A percentile compares a stretch with the other conserved stretches of the same genome.
Evolutionary conservation across 2,797 vertebrate genomes (phyloP).

Genomic region (Danio choprae): DNA sequence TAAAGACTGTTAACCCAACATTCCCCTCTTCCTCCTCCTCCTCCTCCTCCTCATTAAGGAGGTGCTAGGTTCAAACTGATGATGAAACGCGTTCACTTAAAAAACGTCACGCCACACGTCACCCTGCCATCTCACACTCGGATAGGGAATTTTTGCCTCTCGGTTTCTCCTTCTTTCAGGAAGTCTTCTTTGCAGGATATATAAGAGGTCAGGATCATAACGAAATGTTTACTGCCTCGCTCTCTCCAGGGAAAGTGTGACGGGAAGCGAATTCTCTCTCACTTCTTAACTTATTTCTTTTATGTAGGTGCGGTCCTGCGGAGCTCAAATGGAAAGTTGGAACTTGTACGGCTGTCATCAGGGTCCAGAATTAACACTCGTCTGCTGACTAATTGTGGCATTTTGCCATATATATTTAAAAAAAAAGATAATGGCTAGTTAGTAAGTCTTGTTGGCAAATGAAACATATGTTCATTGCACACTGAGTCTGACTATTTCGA

Average conservation of each 20-base stretch:
- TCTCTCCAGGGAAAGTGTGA: conserved; percentile 43
- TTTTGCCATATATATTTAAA: background rate
- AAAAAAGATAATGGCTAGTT: background rate
- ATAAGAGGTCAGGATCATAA: conserved; percentile 36
- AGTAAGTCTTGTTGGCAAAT: background rate
- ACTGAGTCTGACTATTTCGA: no score
- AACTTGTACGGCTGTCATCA: conserved; percentile 1
- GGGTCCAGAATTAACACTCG: conserved; percentile 29
- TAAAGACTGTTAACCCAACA: conserved; percentile 51
- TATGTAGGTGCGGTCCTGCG: conserved; percentile 22
- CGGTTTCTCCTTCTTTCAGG: conserved; percentile 44
- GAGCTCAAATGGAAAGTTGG: conserved; percentile 13
- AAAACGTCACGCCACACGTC: conserved; percentile 24
- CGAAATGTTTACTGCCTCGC: conserved; percentile 34
- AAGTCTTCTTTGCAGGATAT: conserved; percentile 47
- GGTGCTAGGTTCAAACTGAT: conserved; percentile 12
- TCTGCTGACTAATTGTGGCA: background rate
- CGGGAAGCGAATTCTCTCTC: conserved; percentile 47
- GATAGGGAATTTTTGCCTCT: conserved; percentile 35
- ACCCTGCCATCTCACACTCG: conserved; percentile 31
- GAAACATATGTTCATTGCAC: background rate
- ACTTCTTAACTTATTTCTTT: conserved; percentile 49
- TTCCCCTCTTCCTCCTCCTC: conserved; percentile 68
- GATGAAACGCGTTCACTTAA: conserved; percentile 30
- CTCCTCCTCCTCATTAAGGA: conserved; percentile 39